phyloP scores from a whole-genome alignment of 2,113 vertebrate genomes.

The Centropristis striata region DNA sequence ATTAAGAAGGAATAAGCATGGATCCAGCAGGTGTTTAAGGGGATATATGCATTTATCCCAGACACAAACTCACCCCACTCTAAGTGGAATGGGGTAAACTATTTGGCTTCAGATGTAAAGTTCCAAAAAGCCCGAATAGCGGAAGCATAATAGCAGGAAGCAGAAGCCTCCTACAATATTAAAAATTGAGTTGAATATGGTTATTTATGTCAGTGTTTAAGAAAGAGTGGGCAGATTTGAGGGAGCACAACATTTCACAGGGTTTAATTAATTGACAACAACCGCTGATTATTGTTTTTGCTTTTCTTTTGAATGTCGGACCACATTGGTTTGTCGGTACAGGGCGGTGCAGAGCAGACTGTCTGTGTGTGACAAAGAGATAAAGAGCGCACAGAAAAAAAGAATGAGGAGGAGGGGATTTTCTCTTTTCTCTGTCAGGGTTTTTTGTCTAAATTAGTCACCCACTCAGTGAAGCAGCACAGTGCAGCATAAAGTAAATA shows the following conservation, averaged over 20 bases:
- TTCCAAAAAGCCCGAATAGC: background rate
- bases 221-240: background rate
- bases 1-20: background rate
- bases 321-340: slow-evolving; percentile 8
- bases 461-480: slow-evolving; percentile 50
- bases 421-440: slow-evolving; percentile 20
- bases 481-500: slow-evolving; percentile 31
- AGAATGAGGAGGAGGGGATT: slow-evolving; percentile 58
- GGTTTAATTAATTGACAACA: slow-evolving; percentile 52
- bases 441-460: slow-evolving; percentile 40
- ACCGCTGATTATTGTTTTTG: background rate
- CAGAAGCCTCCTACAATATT: background rate
- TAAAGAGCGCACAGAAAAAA: slow-evolving; percentile 10
- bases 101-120: background rate
- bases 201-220: background rate
- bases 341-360: slow-evolving; percentile 11
- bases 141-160: background rate
- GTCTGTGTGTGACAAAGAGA: slow-evolving; percentile 39
- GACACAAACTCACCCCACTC: background rate
- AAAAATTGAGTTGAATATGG: background rate
- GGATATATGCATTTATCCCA: too few relatives aligned
- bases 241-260: background rate
- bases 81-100: background rate
- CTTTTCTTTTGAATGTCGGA: slow-evolving; percentile 30
- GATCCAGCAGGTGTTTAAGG: background rate